Base-by-base conservation (phyloP, 2,888 invertebrate species). In the Stenolophus ochropezus region DNA sequence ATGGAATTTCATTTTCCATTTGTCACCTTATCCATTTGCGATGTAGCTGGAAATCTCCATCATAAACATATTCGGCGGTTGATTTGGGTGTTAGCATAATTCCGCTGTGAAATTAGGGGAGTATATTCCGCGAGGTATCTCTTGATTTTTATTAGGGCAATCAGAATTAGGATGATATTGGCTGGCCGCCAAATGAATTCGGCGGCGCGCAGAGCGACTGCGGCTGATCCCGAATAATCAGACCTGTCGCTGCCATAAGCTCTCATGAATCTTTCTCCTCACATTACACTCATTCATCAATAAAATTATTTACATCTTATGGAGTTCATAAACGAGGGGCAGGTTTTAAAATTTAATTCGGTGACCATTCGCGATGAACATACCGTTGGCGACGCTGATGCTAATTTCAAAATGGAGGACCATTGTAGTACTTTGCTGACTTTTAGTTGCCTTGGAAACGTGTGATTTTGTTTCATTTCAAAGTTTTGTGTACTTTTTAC, bases 131-230 rank as follows among this genome's bases (percentile, higher is more conserved):
- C 33, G 18, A 73, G 49, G 73, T 73, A 49, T 21, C 73, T 49
- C 73, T 73, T 73, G 73, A 73, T 73, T 73, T 73, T 73, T 73
- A 73, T 73, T 73, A 16, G 20, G n/a, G 11, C 23, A 49, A 73
- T 73, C 47, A 73, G 73, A 73, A 73, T 73, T 47, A 73, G 47
- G 73, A 23, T 73, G 49, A 25, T 49, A 73, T 73, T 73, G 73
- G 73, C 73, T 14, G 20, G 5, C 21, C 73, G 73, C 73, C 73
- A 73, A 73, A 73, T 73, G 73, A 73, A 73, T 73, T 73, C 49
- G 49, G 16, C 18, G 20, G 47, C 71, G 18, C 8, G 33, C 18
- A 11, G 3, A 21, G n/a, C 49, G 20, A 42, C 18, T 23, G n/a
- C 73, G 21, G 47, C 21, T 42, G 69, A 69, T 69, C 69, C 21